Conservation (phyloP, 2,797 vertebrate genomes). For the Clamator glandarius region DNA sequence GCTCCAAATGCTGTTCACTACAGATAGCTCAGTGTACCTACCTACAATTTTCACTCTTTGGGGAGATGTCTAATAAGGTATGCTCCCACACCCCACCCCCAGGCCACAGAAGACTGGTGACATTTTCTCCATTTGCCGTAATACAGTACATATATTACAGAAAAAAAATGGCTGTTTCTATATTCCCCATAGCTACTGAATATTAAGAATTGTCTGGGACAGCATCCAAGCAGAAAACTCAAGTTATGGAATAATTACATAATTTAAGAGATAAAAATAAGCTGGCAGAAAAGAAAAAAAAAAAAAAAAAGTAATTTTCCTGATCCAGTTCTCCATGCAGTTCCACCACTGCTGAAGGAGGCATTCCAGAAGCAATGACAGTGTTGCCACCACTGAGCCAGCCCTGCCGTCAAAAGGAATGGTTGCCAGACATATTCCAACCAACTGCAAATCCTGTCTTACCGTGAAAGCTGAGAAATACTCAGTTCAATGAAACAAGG, state of each 20-base stretch:
- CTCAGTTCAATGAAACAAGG: background rate
- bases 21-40: constrained; percentile 44
- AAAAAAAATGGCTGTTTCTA: constrained; percentile 46
- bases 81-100: constrained; percentile 36
- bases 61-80: constrained; percentile 46
- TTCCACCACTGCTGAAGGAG: background rate
- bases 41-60: constrained; percentile 22
- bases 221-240: constrained; percentile 59
- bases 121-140: constrained; percentile 44
- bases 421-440: background rate
- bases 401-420: background rate
- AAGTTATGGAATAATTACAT: constrained; percentile 59
- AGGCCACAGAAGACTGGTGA: constrained; percentile 37
- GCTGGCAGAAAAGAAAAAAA: background rate
- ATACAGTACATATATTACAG: background rate
- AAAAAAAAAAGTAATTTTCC: background rate
- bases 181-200: constrained; percentile 26
- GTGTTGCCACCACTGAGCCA: background rate
- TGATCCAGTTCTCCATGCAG: constrained; percentile 3
- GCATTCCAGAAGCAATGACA: background rate
- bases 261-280: constrained; percentile 61
- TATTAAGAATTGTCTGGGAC: constrained; percentile 43
- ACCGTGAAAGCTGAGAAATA: background rate
- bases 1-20: constrained; percentile 20
- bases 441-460: background rate